Evolutionary conservation across 2,113 vertebrate species (phyloP).

Genomic region (Pelvicachromis taeniatus): DNA sequence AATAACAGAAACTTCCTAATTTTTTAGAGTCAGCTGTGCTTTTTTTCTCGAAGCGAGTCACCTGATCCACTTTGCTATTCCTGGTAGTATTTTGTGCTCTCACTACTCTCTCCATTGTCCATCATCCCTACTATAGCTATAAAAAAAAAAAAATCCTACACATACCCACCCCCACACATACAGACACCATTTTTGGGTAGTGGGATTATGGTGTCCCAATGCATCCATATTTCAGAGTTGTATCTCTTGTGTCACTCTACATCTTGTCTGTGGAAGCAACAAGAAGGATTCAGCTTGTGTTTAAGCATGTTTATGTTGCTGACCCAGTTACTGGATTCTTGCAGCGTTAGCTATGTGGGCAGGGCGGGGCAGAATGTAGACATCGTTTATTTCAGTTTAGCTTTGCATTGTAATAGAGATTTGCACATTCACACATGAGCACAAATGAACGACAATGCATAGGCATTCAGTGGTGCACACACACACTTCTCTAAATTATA

Average conservation of each 20-base stretch:
- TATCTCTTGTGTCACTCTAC: slow-evolving; percentile 66
- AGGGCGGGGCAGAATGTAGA: slow-evolving; percentile 5
- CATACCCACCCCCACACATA: not conserved
- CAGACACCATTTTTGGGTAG: slow-evolving; percentile 32
- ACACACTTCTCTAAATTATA: not conserved
- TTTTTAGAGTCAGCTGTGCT: not conserved
- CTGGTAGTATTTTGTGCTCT: not conserved
- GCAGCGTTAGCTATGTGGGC: slow-evolving; percentile 15
- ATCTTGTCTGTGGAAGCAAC: slow-evolving; percentile 65
- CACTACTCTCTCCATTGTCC: slow-evolving; percentile 18
- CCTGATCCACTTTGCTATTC: slow-evolving; percentile 21
- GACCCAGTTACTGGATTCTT: slow-evolving; percentile 65
- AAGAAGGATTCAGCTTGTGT: slow-evolving; percentile 36
- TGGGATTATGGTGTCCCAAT: slow-evolving; percentile 62
- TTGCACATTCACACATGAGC: not conserved
- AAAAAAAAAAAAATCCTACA: slow-evolving; percentile 15
- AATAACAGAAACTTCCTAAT: not conserved
- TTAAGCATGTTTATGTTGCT: slow-evolving; percentile 57
- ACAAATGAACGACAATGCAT: not conserved
- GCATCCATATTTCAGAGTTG: slow-evolving; percentile 74
- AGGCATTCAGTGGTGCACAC: not conserved
- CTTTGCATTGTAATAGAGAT: not conserved
- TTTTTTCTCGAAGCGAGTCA: slow-evolving; percentile 31
- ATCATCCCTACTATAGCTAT: slow-evolving; percentile 35
- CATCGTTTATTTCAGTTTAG: slow-evolving; percentile 43